Evolutionary conservation across 2,797 vertebrate genomes (phyloP), one percentile per base, ranked within the genome.

Genomic region (Spheniscus humboldti): DNA sequence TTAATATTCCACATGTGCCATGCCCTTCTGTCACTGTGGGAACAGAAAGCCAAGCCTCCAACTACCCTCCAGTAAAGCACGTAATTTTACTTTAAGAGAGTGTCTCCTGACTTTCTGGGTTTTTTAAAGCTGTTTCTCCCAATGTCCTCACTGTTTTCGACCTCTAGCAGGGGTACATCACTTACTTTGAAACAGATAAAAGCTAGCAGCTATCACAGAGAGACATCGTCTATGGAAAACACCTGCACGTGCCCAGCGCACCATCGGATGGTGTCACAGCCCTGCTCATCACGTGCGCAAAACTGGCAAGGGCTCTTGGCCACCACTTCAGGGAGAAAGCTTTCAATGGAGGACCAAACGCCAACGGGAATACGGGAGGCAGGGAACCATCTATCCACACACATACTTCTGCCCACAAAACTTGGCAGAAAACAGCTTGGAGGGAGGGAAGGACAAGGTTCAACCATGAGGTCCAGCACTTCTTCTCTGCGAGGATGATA

Each of bases 281-380:
- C 18, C 4, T 0, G 4, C 59, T 80, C 48, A 71, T 25, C 56
- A 28, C 0, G 0, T 1, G 0, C 18, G 18, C 27, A 74, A 87
- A 94, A 45, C 20, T 10, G 37, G 37, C 45, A 56, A 72, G 48
- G 0, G 0, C 22, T 80, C 77, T 41, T 41, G 30, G 66, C 39
- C 18, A 4, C 16, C 43, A 22, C 35, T 45, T 57, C 16, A 10
- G 7, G 31, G 35, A 72, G 37, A 45, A 76, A 45, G 15, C 16
- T 52, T 88, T 67, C 62, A 55, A 7, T 2, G 13, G 27, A 79
- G 41, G 59, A 82, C 56, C 55, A 59, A 82, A 84, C 16, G 7
- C 57, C 48, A 75, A 56, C 22, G 73, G n/a, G 50, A 93, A 66
- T 37, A 59, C 52, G 22, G 25, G 9, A 18, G 6, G 25, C 30